phyloP scores from a whole-genome alignment of 2,888 invertebrate genomes.

The Barypeithes pellucidus region DNA sequence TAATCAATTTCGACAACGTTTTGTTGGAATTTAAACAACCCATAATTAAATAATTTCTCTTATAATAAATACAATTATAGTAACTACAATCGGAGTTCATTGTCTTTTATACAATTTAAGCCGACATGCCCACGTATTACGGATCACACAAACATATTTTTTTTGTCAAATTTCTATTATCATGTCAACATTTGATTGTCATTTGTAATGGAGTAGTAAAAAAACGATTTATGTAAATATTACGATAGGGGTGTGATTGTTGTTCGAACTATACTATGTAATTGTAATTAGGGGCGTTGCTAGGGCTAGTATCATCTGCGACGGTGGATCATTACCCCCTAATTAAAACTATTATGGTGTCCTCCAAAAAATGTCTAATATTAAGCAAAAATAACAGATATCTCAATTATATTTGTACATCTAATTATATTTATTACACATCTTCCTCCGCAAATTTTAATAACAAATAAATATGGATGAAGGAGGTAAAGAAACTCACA shows the following conservation, averaged over 20 bases:
- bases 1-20: constrained; percentile 28
- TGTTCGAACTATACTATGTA: neutral
- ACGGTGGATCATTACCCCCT: no score
- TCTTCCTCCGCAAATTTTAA: no score
- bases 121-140: constrained; percentile 17
- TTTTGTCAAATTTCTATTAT: constrained; percentile 12
- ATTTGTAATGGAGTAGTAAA: neutral
- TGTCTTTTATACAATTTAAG: constrained; percentile 18
- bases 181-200: constrained; percentile 14
- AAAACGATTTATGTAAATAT: constrained; percentile 5
- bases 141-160: constrained; percentile 1
- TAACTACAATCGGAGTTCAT: constrained; percentile 23
- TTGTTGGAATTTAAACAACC: constrained; percentile 38
- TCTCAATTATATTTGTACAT: no score
- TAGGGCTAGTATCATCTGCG: no score
- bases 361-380: no score
- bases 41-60: constrained; percentile 44
- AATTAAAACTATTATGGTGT: no score
- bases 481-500: no score
- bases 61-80: no score
- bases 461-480: no score
- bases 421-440: no score
- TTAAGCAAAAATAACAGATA: no score
- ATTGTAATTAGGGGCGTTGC: no score
- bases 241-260: neutral